Conservation (phyloP, 2,113 vertebrate genomes). For the Equus przewalskii region DNA sequence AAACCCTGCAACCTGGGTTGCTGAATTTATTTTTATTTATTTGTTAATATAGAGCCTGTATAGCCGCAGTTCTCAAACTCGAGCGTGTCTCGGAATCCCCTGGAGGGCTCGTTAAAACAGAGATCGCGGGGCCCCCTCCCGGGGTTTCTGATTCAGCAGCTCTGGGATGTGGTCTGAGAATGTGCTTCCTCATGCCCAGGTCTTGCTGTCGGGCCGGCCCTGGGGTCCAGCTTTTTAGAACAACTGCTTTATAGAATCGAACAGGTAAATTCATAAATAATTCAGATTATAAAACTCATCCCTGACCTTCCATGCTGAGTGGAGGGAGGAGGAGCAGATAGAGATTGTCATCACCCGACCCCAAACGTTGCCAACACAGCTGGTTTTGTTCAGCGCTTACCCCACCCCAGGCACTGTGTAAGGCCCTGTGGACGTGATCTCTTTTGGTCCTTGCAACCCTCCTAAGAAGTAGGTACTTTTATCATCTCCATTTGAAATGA, state of each 20-base stretch:
- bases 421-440: accelerated
- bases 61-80: not conserved
- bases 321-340: not conserved
- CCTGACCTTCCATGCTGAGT: not conserved
- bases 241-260: not conserved
- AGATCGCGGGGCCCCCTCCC: accelerated
- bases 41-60: not conserved
- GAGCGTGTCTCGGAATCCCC: accelerated
- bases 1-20: too few relatives aligned
- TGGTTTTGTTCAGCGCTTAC: accelerated
- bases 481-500: not conserved
- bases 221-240: too few relatives aligned
- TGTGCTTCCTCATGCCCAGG: not conserved
- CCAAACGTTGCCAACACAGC: accelerated
- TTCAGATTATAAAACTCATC: not conserved
- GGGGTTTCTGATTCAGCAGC: accelerated
- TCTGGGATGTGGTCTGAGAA: accelerated
- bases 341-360: accelerated
- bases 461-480: not conserved
- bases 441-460: accelerated
- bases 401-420: accelerated
- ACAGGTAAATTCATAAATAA: not conserved
- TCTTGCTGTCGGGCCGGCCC: not conserved
- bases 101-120: accelerated
- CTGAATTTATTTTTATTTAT: not conserved